Evolutionary conservation across 2,797 vertebrate genomes (phyloP), one percentile per base, ranked within the genome.

Genomic region (Sandelia bainsii): DNA sequence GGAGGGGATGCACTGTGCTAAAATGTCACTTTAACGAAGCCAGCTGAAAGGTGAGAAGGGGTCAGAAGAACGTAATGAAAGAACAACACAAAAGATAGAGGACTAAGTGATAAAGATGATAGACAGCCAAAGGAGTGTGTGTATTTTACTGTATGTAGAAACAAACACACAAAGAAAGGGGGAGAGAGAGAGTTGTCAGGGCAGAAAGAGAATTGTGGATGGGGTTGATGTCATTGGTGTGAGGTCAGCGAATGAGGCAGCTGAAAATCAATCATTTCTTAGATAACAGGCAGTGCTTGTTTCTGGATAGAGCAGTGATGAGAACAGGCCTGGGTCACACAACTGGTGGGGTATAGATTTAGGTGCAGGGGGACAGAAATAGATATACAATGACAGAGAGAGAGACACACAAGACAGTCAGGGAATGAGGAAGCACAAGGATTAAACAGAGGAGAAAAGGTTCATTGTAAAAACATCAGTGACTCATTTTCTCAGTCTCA

Each of bases 171-270:
- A 70, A n/a, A 58, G 1, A 57, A 45, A 14, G 1, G 19, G 27
- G 6, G 27, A 29, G 40, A 32, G 25, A 51, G 29, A 40, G 56
- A 69, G 61, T 66, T 59, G 69, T 59, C 1, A 1, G 46, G 25
- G 29, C n/a, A 70, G 62, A 80, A 53, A 56, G 50, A 54, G 77
- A 54, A 46, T 53, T 16, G 25, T 60, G 69, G 61, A 62, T 68
- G 20, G 63, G 73, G 73, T 72, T 83, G 85, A 85, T 81, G 82
- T 86, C 78, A 85, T 57, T 80, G 64, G 67, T 78, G 72, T 89
- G 81, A 89, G 75, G 75, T 87, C 89, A 87, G 76, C 1, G n/a
- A 83, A 70, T 5, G 39, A 82, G 52, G 80, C 39, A 8, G 64
- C 71, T 73, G 68, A 68, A 87, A 83, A 81, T 86, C 67, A 79